phyloP scores from a whole-genome alignment of 2,797 vertebrate genomes.

The Trachops cirrhosus region DNA sequence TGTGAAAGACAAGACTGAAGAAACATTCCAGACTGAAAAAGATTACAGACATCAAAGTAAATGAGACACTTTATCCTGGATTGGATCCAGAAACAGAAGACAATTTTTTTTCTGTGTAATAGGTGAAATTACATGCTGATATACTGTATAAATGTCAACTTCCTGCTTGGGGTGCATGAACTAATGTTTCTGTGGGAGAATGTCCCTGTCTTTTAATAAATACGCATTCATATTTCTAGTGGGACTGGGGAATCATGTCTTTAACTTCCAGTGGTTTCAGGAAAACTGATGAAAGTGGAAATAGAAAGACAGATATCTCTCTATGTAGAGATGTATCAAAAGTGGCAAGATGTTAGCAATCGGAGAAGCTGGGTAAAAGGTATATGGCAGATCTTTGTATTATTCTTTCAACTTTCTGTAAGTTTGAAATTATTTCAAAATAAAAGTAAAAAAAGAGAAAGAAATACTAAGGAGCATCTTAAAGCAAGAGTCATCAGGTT shows the following conservation, averaged over 20 bases:
- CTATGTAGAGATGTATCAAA: background rate
- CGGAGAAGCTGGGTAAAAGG: background rate
- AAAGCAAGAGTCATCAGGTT: background rate
- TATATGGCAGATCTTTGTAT: background rate
- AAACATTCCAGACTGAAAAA: background rate
- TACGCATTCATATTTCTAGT: background rate
- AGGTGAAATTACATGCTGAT: background rate
- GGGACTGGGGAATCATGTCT: background rate
- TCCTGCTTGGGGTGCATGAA: background rate
- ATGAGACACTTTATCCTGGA: background rate
- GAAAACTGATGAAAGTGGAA: background rate
- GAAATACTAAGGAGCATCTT: background rate
- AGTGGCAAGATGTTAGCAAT: background rate
- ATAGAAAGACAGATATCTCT: background rate
- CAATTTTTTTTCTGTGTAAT: background rate
- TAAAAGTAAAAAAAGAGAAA: background rate
- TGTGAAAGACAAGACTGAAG: background rate
- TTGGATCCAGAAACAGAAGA: background rate
- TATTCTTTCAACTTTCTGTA: background rate
- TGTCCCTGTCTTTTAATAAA: background rate
- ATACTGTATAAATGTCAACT: background rate
- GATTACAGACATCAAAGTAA: background rate
- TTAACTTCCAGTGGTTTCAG: background rate
- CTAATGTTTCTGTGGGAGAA: background rate
- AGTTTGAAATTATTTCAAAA: background rate